A percentile compares a stretch with the other conserved stretches of the same genome.
These are phyloP conservation scores for Hyposoter didymator DNA, from an alignment of 2,888 invertebrate genomes.

Conservation along the genomic window DNA sequence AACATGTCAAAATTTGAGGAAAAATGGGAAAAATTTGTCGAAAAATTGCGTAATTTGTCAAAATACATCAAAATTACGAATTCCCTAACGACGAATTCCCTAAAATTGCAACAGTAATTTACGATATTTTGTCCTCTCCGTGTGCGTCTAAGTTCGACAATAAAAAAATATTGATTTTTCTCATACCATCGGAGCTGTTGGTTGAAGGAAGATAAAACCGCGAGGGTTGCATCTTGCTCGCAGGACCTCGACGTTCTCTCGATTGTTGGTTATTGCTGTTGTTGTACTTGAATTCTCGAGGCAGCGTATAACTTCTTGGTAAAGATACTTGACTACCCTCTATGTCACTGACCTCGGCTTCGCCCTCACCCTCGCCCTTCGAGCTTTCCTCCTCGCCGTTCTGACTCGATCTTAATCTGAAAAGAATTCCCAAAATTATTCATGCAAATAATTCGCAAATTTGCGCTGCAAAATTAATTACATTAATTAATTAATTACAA, in stretches of 20 bases:
- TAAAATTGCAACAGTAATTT: too few species aligned
- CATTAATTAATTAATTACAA: too few species aligned
- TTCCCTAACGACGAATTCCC: too few species aligned
- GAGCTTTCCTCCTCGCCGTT: slow-evolving; percentile 72
- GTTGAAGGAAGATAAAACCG: slow-evolving; percentile 91
- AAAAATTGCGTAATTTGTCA: too few species aligned
- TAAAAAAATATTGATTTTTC: too few species aligned
- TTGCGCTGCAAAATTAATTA: too few species aligned
- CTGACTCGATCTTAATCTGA: slow-evolving; percentile 70
- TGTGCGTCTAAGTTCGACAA: too few species aligned
- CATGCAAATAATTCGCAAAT: too few species aligned
- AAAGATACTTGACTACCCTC: slow-evolving; percentile 89
- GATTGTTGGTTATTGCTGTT: slow-evolving; percentile 74
- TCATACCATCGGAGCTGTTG: slow-evolving; percentile 92
- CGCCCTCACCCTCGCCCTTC: slow-evolving; percentile 77
- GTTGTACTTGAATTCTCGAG: slow-evolving; percentile 92
- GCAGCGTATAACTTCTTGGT: slow-evolving; percentile 93
- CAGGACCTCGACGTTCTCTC: slow-evolving; percentile 86
- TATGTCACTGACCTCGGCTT: slow-evolving; percentile 81
- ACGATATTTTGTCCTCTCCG: too few species aligned
- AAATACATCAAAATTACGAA: too few species aligned
- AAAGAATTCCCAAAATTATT: not conserved
- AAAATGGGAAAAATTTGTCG: too few species aligned
- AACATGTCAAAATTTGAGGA: too few species aligned
- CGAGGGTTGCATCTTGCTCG: slow-evolving; percentile 85